Conservation (phyloP, 2,113 vertebrate species). For the Noctilio leporinus region DNA sequence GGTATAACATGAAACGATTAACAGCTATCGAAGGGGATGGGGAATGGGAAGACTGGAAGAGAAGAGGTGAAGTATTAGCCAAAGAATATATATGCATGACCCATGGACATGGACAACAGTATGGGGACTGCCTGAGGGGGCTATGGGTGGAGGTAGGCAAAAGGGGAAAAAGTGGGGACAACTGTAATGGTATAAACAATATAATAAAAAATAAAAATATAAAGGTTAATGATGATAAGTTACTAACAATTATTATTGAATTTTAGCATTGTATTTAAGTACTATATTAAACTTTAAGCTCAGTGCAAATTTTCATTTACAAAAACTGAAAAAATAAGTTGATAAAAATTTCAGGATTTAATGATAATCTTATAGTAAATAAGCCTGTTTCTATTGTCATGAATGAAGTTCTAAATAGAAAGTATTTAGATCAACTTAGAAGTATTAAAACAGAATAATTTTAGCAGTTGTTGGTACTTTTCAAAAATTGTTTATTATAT, state of each 20-base stretch:
- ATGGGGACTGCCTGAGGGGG: too few relatives aligned
- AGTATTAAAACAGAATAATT: background rate
- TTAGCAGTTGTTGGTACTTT: background rate
- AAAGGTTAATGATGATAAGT: background rate
- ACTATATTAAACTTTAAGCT: background rate
- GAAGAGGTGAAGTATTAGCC: too few relatives aligned
- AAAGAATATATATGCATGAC: too few relatives aligned
- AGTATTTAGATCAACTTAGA: background rate
- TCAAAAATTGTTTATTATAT: background rate
- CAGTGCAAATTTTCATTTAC: background rate
- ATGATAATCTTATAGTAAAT: background rate
- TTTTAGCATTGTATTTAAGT: background rate
- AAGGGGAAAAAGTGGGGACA: background rate
- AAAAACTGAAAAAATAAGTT: constrained; percentile 8
- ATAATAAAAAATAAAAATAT: background rate
- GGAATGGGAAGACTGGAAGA: too few relatives aligned
- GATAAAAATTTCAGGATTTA: background rate
- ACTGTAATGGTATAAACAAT: too few relatives aligned
- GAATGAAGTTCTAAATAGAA: background rate
- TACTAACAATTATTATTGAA: background rate
- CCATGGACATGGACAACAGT: background rate
- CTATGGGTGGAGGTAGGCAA: too few relatives aligned
- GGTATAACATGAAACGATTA: background rate
- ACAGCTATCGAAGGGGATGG: too few relatives aligned
- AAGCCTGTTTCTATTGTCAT: background rate